Evolutionary conservation across 2,797 vertebrate genomes (phyloP).

Genomic region (Aselliscus stoliczkanus): DNA sequence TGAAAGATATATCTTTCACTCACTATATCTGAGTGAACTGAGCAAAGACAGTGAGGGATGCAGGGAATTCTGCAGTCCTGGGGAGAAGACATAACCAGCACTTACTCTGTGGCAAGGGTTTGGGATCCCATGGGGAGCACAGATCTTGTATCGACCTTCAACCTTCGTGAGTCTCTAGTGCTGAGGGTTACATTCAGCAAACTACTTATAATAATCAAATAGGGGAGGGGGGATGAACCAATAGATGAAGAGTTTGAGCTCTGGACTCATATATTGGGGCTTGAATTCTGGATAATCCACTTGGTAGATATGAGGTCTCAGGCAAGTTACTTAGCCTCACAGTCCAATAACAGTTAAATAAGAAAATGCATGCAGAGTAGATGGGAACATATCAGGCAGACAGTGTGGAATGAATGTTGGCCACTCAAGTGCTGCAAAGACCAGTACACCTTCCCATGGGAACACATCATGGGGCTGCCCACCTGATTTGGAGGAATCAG

Average conservation of each 20-base stretch:
- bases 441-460: not conserved
- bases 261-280: not conserved
- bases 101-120: not conserved
- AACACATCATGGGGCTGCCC: not conserved
- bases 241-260: not conserved
- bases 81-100: too few relatives aligned
- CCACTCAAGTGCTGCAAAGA: not conserved
- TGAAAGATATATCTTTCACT: not conserved
- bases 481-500: too few relatives aligned
- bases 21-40: not conserved
- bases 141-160: too few relatives aligned
- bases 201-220: not conserved
- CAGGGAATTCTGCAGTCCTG: not conserved
- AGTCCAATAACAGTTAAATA: not conserved
- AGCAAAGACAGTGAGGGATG: not conserved
- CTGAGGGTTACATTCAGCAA: not conserved
- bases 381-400: not conserved
- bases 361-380: not conserved
- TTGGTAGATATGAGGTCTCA: not conserved
- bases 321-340: not conserved
- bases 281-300: not conserved
- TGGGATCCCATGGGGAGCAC: not conserved
- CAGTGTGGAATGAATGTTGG: not conserved
- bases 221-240: too few relatives aligned
- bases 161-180: not conserved